Evolutionary conservation across 2,888 invertebrate species (phyloP), one percentile per base, ranked within the genome.

Genomic region (Lasius fuliginosus): DNA sequence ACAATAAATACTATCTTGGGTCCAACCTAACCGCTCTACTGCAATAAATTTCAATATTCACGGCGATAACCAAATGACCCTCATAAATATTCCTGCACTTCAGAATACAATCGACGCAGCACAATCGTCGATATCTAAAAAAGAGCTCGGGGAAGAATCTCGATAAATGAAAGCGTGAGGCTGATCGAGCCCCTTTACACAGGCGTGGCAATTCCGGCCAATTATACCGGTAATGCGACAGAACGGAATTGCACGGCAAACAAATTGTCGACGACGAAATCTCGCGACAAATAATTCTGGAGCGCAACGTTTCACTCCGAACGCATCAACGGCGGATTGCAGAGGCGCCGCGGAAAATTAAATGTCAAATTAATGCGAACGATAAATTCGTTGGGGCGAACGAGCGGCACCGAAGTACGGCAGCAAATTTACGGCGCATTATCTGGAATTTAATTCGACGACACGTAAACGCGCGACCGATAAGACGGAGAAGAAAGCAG

Each of bases 301-400:
- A 75, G 73, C 62, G 84, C 88, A 81, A 83, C 83, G 89, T 81
- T 81, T 81, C 79, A 81, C 79, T 81, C 73, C 49, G 79, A 42
- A 56, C 64, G 56, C 56, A 64, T 75, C 69, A 53, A 62, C 74
- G 62, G 81, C 68, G 64, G 64, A 81, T 46, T 64, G 64, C 40
- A 75, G 68, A 53, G 65, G 81, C 67, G 85, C 86, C 85, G 85
- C 64, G 81, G 88, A 86, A 90, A 89, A 89, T 89, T 90, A 88
- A 89, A 89, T 88, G 90, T 89, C 90, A 88, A 90, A 90, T 88
- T 90, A 89, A 89, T 87, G 86, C 85, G 79, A 36, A 82, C 87
- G 88, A 89, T 89, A 90, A 89, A 89, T 89, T 88, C 68, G 12
- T 82, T 46, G 49, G 42, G 86, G 62, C 83, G 87, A 83, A 82